phyloP scores from a whole-genome alignment of 2,113 vertebrate species.

The Herpailurus yagouaroundi region DNA sequence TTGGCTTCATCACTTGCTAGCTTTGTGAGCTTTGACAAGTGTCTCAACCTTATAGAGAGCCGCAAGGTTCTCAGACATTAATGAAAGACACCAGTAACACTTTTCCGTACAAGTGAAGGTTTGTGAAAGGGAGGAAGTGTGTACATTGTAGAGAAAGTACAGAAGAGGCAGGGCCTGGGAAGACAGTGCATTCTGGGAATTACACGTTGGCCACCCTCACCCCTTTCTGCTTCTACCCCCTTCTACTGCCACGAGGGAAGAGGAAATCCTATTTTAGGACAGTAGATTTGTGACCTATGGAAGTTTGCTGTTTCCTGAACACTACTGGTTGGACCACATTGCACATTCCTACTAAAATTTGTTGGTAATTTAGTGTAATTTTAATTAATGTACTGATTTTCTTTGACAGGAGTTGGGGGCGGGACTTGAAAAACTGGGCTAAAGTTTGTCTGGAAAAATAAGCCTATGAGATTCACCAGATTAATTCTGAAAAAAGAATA shows the following conservation, averaged over 20 bases:
- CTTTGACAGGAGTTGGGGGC: background rate
- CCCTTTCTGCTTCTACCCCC: rapidly evolving
- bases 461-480: background rate
- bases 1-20: background rate
- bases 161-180: background rate
- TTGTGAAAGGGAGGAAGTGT: background rate
- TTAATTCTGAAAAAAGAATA: constrained; percentile 26
- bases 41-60: background rate
- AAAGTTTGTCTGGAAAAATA: constrained; percentile 16
- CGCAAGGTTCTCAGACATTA: background rate
- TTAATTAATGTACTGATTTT: constrained; percentile 5
- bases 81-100: background rate
- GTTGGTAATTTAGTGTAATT: constrained; percentile 35
- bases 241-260: background rate
- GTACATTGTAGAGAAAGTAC: background rate
- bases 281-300: background rate
- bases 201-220: background rate
- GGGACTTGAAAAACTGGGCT: background rate
- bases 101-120: background rate
- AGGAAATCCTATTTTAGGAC: background rate
- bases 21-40: background rate
- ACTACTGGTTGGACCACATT: background rate
- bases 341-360: background rate
- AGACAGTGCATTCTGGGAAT: background rate
- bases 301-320: background rate